Evolutionary conservation across 1,140 invertebrate species (phyloP).

Genomic region (Drosophila elegans): DNA sequence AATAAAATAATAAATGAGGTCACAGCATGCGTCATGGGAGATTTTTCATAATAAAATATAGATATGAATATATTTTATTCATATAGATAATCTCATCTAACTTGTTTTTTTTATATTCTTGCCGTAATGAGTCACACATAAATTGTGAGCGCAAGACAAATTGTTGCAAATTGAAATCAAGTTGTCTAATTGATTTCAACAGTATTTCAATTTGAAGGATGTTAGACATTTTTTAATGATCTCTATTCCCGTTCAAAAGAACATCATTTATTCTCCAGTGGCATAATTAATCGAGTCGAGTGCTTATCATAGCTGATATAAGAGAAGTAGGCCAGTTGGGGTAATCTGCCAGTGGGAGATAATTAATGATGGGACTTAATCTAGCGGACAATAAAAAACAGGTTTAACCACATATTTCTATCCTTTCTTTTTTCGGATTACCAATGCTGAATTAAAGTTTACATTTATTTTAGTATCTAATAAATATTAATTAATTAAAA

Average conservation of each 20-base stretch:
- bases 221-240: constrained; percentile 23
- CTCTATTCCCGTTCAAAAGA: neutral
- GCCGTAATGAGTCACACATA: constrained; percentile 1
- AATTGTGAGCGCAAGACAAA: constrained; percentile 16
- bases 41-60: constrained; percentile 20
- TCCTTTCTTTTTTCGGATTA: neutral
- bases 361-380: constrained; percentile 27
- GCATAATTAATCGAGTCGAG: constrained; percentile 26
- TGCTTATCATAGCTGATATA: constrained; percentile 8
- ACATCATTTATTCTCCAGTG: constrained; percentile 21
- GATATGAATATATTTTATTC: constrained; percentile 10
- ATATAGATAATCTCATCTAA: neutral
- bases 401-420: neutral
- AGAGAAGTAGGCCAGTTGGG: constrained; percentile 42
- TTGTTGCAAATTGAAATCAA: constrained; percentile 40
- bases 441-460: neutral
- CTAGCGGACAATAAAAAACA: neutral
- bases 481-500: neutral
- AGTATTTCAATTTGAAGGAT: constrained; percentile 12
- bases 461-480: neutral
- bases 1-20: constrained; percentile 36
- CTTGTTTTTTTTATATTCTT: constrained; percentile 17
- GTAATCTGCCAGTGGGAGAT: constrained; percentile 21
- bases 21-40: constrained; percentile 38
- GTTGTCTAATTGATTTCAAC: constrained; percentile 34